Evolutionary conservation across 1,140 invertebrate species (phyloP), one percentile per base, ranked within the genome.

Genomic region (Ruditapes philippinarum): DNA sequence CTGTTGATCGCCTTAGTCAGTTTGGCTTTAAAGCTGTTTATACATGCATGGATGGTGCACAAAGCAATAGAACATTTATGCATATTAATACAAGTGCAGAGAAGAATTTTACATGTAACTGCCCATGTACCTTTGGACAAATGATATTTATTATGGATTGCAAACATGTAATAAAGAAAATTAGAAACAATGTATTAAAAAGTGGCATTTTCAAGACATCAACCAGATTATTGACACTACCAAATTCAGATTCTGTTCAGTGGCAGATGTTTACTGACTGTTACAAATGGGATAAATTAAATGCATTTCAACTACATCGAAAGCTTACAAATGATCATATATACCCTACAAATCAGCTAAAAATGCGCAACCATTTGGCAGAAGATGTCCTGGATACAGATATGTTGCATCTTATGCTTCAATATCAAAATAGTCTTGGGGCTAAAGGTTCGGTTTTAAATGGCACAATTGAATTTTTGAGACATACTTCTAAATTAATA

Each of bases 301-400:
- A 76, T 40, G 25, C 33, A 7, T 9, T 76, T 4, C 51, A 57
- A 57, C 17, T 19, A 4, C 73, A 76, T 25, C 40, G 38, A 45
- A 76, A 76, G 38, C 73, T 76, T 22, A 76, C 73, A 38, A 76
- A 78, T 76, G 84, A 78, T 17, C 84, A 87, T 33, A 38, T 86
- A 40, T 78, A 28, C 42, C 73, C 54, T 62, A 25, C n/a, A 12
- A 57, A 54, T 19, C 65, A 76, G 28, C 19, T 22, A 42, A 78
- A 78, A 82, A 82, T 65, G 80, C 14, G 79, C 31, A 60, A 60
- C n/a, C n/a, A n/a, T n/a, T n/a, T n/a, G n/a, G n/a, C n/a, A n/a
- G n/a, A n/a, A n/a, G n/a, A n/a, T n/a, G 14, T 82, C 1, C 28
- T 80, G 3, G 38, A 62, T 38, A 17, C 1, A 36, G 68, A 85